These are phyloP conservation scores for Drosophila repletoides DNA, from an alignment of 1,140 invertebrate species.

Conservation along the genomic window DNA sequence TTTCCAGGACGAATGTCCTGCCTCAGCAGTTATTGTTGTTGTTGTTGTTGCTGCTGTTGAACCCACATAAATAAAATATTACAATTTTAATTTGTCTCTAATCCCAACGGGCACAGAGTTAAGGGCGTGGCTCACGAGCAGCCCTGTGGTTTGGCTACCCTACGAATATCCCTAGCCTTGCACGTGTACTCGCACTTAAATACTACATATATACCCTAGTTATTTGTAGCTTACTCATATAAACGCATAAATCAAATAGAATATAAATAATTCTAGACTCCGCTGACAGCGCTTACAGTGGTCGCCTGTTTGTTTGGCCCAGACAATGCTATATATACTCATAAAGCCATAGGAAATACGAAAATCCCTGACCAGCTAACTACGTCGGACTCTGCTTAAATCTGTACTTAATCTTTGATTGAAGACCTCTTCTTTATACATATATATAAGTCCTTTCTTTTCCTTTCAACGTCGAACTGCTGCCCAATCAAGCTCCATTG, in stretches of 20 bases:
- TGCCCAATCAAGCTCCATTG: slow-evolving; percentile 11
- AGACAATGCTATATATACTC: no score
- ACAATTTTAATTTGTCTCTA: slow-evolving; percentile 81
- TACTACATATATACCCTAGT: no score
- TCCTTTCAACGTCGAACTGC: no score
- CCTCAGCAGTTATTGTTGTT: slow-evolving; percentile 37
- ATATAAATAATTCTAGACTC: slow-evolving; percentile 35
- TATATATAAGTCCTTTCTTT: no score
- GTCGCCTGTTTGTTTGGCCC: neutral
- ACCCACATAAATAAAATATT: slow-evolving; percentile 78
- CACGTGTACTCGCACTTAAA: neutral
- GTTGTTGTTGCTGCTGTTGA: slow-evolving; percentile 31
- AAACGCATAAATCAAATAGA: slow-evolving; percentile 62
- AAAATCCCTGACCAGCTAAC: neutral
- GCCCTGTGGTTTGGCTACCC: slow-evolving; percentile 41
- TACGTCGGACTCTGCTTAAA: neutral
- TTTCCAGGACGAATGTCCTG: slow-evolving; percentile 52
- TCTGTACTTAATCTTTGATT: slow-evolving; percentile 1
- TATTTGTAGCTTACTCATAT: slow-evolving; percentile 30
- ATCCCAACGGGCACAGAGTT: slow-evolving; percentile 63
- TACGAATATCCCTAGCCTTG: neutral
- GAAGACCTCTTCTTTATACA: neutral
- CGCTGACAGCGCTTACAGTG: slow-evolving; percentile 45
- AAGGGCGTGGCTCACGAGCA: slow-evolving; percentile 31
- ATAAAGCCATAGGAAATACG: no score